phyloP scores from a whole-genome alignment of 2,888 invertebrate species.

The Diogma glabrata region DNA sequence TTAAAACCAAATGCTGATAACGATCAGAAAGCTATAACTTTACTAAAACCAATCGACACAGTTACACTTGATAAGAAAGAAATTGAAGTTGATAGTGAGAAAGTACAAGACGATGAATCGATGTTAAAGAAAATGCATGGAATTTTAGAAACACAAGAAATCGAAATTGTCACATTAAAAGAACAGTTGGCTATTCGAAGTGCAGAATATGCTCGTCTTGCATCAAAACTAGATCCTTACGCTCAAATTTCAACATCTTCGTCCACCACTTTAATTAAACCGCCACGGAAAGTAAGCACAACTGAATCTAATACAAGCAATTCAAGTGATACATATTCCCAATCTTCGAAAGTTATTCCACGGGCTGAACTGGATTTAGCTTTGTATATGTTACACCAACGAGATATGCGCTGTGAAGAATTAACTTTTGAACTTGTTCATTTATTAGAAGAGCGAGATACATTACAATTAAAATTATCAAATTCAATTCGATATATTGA shows the following conservation, averaged over 20 bases:
- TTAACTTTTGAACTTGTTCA: slow-evolving; percentile 72
- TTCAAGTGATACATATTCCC: neutral
- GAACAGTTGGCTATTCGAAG: slow-evolving; percentile 50
- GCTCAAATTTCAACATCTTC: slow-evolving; percentile 20
- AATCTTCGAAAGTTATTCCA: slow-evolving; percentile 20
- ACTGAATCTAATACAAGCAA: slow-evolving; percentile 7
- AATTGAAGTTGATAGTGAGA: slow-evolving; percentile 36
- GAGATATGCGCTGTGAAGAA: slow-evolving; percentile 78
- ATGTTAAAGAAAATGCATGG: slow-evolving; percentile 33
- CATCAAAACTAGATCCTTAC: slow-evolving; percentile 34
- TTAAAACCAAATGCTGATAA: slow-evolving; percentile 16
- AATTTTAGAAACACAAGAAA: slow-evolving; percentile 55
- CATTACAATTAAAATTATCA: slow-evolving; percentile 68
- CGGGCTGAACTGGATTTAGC: slow-evolving; percentile 67
- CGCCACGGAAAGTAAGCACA: neutral
- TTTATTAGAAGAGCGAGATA: slow-evolving; percentile 74
- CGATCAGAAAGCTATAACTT: slow-evolving; percentile 35
- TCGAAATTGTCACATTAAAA: slow-evolving; percentile 61
- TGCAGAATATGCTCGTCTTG: slow-evolving; percentile 44
- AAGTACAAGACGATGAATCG: slow-evolving; percentile 17
- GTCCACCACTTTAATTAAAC: slow-evolving; percentile 19
- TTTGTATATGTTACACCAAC: slow-evolving; percentile 72
- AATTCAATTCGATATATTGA: slow-evolving; percentile 68
- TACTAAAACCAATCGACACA: no score
- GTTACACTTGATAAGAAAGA: slow-evolving; percentile 53